Evolutionary conservation across 2,888 invertebrate genomes (phyloP), one percentile per base, ranked within the genome.

Genomic region (Teinopalpus imperialis): DNA sequence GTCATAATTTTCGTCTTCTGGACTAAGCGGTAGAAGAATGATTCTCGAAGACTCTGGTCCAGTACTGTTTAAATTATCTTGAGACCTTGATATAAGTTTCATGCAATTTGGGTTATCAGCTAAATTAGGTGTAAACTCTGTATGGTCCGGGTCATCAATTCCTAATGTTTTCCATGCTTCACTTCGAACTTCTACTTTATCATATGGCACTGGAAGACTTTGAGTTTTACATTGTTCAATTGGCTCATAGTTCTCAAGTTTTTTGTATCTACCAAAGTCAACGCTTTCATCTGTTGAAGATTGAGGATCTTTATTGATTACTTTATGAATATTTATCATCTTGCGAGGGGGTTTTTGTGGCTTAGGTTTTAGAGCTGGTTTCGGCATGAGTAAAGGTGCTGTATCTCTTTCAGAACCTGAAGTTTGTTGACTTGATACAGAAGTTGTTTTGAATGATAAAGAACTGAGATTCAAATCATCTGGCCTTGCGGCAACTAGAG

Each of bases 151-250:
- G 37, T 93, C 92, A 64, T 93, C 92, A 10, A 94, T 90, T 0
- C 95, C 95, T 49, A 94, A 86, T 0, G 95, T 95, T 67, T 92
- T 93, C 95, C 95, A 95, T 4, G 95, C 95, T 60, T 95, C 93
- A 60, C 90, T 93, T 49, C 94, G 90, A 3, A 93, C 91, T 81
- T 95, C 94, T 14, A 96, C 92, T 65, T 92, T 90, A 65, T 96
- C 95, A 73, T 95, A 95, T 63, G 92, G 90, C 69, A 81, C 78
- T 43, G 74, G 74, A 36, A 74, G 79, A 57, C 80, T 81, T 6
- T 64, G 64, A 49, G 89, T 82, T 46, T 89, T 89, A 2, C 89
- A 81, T 57, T 79, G 80, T 36, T 83, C 83, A 56, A 83, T 81
- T 16, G 89, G 88, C 60, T 90, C 83, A 70, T 90, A 81, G 57